A percentile compares a stretch with the other conserved stretches of the same genome.
These are phyloP conservation scores for Lycia hirtaria DNA, from an alignment of 2,888 invertebrate species.

Conservation along the genomic window DNA sequence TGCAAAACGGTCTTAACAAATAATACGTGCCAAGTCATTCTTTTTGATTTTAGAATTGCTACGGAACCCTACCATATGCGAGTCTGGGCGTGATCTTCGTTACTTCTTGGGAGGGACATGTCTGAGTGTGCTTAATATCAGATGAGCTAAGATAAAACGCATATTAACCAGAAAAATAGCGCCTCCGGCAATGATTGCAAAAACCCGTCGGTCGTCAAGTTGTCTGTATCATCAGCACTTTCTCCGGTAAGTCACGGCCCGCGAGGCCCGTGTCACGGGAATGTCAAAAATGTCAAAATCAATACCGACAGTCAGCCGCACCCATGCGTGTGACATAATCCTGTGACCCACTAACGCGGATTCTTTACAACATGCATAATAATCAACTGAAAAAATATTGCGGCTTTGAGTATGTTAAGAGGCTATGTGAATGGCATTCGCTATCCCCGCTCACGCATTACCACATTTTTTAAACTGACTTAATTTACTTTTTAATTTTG, in stretches of 20 bases:
- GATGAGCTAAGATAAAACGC: too few species aligned
- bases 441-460: too few species aligned
- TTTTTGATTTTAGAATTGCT: too few species aligned
- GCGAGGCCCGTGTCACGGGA: slow-evolving; percentile 44
- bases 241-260: slow-evolving; percentile 63
- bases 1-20: too few species aligned
- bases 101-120: too few species aligned
- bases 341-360: slow-evolving; percentile 41
- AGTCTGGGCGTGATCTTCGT: too few species aligned
- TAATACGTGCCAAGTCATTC: too few species aligned
- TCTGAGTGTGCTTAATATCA: too few species aligned
- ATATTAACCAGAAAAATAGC: slow-evolving; percentile 41
- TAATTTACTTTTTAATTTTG: too few species aligned
- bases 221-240: slow-evolving; percentile 50
- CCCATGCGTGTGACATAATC: slow-evolving; percentile 58
- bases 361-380: slow-evolving; percentile 21
- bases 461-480: too few species aligned
- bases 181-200: slow-evolving; percentile 52
- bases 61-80: too few species aligned
- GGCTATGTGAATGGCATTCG: too few species aligned
- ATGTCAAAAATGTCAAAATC: slow-evolving; percentile 66
- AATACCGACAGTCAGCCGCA: slow-evolving; percentile 54
- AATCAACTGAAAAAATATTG: slow-evolving; percentile 19
- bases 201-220: slow-evolving; percentile 46
- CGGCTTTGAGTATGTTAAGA: neutral